Evolutionary conservation across 2,797 vertebrate species (phyloP), one percentile per base, ranked within the genome.

Genomic region (Allobates femoralis): DNA sequence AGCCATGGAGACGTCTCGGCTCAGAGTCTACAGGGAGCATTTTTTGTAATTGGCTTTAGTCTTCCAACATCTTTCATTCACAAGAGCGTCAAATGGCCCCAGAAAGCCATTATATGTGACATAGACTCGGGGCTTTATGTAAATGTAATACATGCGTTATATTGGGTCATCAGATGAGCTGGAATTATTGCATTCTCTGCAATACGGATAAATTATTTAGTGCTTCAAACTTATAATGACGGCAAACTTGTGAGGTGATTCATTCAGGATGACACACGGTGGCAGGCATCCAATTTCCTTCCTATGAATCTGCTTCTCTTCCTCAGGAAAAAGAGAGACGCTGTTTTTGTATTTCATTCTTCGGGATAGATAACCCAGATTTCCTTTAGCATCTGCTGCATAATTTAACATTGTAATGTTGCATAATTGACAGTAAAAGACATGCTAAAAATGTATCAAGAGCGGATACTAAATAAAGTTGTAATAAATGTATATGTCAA

Each of bases 161-260:
- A 81, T 51, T 34, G 51, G 79, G 79, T 86, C 85, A 86, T 79
- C 46, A 67, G 69, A 76, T 82, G 79, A 86, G 46, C 56, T 76
- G 58, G 19, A 86, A 76, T 86, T 53, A 86, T 75, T 81, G 41
- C 67, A 37, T 82, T 82, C 58, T 76, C 21, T 75, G 76, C 46
- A 66, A 74, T 64, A 34, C 55, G 41, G 60, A 86, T 86, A 81
- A 81, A 81, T 86, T 66, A 73, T 86, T 86, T 81, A 66, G 51
- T 56, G 58, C 3, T 53, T 67, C 79, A 74, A 81, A 75, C 79
- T 66, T 76, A 66, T 86, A 86, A 86, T 86, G 85, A 86, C 79
- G 41, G 41, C 23, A 67, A 86, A 76, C 79, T 76, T 86, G 23
- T 10, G 79, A 66, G 69, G 79, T 82, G 58, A 86, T 86, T 82